phyloP scores from a whole-genome alignment of 1,140 invertebrate genomes.

The Hormaphis cornu region DNA sequence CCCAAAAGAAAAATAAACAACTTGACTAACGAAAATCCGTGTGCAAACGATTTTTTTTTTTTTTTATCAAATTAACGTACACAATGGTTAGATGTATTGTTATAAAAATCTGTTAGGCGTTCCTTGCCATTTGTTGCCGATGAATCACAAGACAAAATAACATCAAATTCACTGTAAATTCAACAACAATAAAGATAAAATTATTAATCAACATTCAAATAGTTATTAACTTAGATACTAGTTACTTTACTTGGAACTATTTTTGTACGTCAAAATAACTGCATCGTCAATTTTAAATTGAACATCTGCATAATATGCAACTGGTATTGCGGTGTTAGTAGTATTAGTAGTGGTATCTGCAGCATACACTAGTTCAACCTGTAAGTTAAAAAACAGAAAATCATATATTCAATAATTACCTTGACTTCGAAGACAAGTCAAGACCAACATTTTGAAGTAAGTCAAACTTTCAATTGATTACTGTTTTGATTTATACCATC shows the following conservation, averaged over 20 bases:
- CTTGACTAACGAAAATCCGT: neutral
- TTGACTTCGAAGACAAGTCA: too few species aligned
- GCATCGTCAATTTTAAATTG: neutral
- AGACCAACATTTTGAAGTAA: too few species aligned
- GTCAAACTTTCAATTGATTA: too few species aligned
- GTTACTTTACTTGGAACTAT: neutral
- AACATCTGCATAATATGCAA: constrained; percentile 1
- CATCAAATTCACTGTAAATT: constrained; percentile 8
- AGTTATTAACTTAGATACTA: neutral
- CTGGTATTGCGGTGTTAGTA: neutral
- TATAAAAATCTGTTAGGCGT: neutral
- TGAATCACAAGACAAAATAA: constrained; percentile 5
- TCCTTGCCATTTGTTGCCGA: constrained; percentile 1
- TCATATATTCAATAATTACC: neutral
- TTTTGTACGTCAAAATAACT: neutral
- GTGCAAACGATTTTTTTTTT: neutral
- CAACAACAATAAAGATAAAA: neutral
- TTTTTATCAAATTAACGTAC: neutral
- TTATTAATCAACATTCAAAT: neutral
- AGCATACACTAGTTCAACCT: neutral
- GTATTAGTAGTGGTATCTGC: too few species aligned
- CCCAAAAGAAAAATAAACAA: too few species aligned
- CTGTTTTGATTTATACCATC: too few species aligned
- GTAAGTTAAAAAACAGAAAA: neutral
- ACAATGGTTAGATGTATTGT: neutral